Percentiles rank a stretch among this genome's conserved stretches.
Evolutionary conservation across 2,113 vertebrate species (phyloP).

Genomic region (Xyrauchen texanus): DNA sequence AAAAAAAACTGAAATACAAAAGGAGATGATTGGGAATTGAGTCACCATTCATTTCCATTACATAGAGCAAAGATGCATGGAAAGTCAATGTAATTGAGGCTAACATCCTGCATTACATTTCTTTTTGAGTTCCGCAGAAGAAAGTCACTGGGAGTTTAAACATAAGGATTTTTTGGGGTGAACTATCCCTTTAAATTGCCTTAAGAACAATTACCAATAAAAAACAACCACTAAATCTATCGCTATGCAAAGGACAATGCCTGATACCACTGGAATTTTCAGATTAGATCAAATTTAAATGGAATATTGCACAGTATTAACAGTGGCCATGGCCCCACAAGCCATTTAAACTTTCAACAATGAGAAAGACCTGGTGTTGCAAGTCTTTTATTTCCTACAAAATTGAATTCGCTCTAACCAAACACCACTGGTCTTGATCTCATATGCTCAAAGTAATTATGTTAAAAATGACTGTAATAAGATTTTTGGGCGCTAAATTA

Average conservation of each 20-base stretch:
- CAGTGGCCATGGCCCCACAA: conserved; percentile 16
- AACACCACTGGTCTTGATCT: conserved; percentile 38
- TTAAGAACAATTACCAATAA: not conserved
- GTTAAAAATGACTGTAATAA: conserved; percentile 44
- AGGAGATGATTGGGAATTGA: no score
- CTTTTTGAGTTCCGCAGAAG: no score
- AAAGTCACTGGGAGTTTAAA: no score
- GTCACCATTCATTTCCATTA: no score
- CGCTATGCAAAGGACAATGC: not conserved
- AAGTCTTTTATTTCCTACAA: conserved; percentile 40
- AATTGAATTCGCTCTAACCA: conserved; percentile 36
- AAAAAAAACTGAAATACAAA: no score
- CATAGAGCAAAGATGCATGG: no score
- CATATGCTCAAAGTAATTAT: conserved; percentile 25
- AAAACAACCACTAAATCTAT: not conserved
- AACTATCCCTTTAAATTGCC: no score
- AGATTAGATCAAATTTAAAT: conserved; percentile 1
- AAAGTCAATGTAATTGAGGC: no score
- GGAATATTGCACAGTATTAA: not conserved
- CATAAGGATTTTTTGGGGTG: no score
- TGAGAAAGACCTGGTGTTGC: conserved; percentile 27
- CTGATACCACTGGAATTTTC: not conserved
- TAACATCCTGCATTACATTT: no score
- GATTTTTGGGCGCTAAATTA: conserved; percentile 44
- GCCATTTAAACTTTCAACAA: conserved; percentile 31